Evolutionary conservation across 2,888 invertebrate genomes (phyloP).

Genomic region (Caenorhabditis sp.): DNA sequence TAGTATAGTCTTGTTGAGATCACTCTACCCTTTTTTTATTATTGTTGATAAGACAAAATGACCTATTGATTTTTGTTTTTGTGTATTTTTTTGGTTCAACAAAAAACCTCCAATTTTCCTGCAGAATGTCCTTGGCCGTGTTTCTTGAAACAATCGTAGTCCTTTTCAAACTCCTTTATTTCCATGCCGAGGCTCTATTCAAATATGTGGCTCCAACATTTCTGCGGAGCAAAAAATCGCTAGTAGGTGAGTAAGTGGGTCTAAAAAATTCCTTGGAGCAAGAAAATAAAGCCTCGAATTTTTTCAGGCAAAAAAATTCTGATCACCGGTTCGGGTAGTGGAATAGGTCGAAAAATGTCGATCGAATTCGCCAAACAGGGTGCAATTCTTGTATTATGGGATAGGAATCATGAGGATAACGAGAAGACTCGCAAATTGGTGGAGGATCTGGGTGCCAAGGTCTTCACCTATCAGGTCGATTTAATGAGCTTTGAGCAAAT

Average conservation of each 20-base stretch:
- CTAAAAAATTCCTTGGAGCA: too few species aligned
- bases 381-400: slow-evolving; percentile 86
- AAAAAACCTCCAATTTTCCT: too few species aligned
- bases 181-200: not conserved
- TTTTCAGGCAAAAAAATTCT: slow-evolving; percentile 80
- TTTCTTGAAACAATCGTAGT: too few species aligned
- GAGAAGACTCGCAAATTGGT: slow-evolving; percentile 83
- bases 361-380: slow-evolving; percentile 65
- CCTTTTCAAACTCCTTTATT: not conserved
- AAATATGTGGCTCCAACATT: not conserved
- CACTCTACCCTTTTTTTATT: too few species aligned
- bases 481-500: slow-evolving; percentile 83
- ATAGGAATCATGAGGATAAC: slow-evolving; percentile 83
- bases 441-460: slow-evolving; percentile 75
- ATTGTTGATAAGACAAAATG: too few species aligned
- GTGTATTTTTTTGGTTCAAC: too few species aligned
- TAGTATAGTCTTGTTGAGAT: too few species aligned
- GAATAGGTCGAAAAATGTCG: slow-evolving; percentile 79
- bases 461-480: slow-evolving; percentile 80
- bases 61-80: too few species aligned
- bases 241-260: not conserved
- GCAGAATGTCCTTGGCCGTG: too few species aligned
- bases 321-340: slow-evolving; percentile 88
- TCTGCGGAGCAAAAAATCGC: not conserved
- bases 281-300: not conserved